Percentiles rank a stretch among this genome's conserved stretches.
phyloP scores from a whole-genome alignment of 1,140 invertebrate genomes.

The Pentalonia nigronervosa region DNA sequence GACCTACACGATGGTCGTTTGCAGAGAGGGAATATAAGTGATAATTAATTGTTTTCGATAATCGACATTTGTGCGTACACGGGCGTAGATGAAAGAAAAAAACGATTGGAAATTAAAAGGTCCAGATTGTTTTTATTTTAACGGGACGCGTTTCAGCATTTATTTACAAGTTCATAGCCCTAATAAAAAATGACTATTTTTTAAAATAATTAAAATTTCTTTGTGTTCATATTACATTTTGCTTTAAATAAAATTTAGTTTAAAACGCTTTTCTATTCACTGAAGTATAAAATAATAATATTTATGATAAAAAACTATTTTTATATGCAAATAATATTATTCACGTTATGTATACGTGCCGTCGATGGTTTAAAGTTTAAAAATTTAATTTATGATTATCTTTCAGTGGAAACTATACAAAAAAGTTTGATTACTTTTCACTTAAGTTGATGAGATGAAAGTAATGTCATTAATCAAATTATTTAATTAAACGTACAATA shows the following conservation, averaged over 20 bases:
- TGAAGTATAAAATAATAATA: neutral
- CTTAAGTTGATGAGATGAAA: neutral
- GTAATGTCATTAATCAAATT: neutral
- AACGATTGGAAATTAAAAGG: neutral
- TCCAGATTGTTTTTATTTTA: neutral
- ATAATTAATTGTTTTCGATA: neutral
- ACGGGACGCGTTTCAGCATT: neutral
- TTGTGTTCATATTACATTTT: neutral
- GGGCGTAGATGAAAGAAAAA: neutral
- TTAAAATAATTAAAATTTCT: neutral
- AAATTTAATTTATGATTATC: conserved; percentile 3
- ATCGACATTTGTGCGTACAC: neutral
- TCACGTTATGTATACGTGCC: neutral
- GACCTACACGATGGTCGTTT: neutral
- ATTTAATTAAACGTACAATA: neutral
- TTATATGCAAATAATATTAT: neutral
- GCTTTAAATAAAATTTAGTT: too few species aligned
- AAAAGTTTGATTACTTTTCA: neutral
- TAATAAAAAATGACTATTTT: neutral
- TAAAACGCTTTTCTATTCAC: neutral
- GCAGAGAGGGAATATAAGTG: neutral
- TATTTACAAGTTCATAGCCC: neutral
- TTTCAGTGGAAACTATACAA: neutral
- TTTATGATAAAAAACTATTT: neutral
- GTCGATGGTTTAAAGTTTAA: conserved; percentile 1